These are phyloP conservation scores for Riptortus pedestris DNA, from an alignment of 1,140 invertebrate genomes.

Conservation along the genomic window DNA sequence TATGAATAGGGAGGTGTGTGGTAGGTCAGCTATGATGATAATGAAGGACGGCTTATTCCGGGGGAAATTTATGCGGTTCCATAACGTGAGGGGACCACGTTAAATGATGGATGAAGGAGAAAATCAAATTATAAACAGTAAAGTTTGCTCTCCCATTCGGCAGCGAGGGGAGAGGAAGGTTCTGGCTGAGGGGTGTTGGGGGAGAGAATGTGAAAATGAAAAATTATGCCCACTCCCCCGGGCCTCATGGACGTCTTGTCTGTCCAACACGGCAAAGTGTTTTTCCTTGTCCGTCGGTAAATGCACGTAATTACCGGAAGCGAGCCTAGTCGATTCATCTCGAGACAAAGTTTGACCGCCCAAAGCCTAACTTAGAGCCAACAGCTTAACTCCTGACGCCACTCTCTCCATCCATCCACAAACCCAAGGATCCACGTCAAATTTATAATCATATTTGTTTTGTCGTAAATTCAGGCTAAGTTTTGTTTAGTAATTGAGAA, in stretches of 20 bases:
- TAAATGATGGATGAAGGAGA: slow-evolving; percentile 8
- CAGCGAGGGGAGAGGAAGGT: background rate
- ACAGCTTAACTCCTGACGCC: background rate
- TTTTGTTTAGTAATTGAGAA: too few species aligned
- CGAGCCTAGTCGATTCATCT: slow-evolving; percentile 1
- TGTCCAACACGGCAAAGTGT: slow-evolving; percentile 4
- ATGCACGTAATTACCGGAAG: slow-evolving; percentile 6
- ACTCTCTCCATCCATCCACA: background rate
- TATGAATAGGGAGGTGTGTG: too few species aligned
- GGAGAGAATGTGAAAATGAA: slow-evolving; percentile 13
- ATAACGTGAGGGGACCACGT: too few species aligned
- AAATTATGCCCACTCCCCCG: background rate
- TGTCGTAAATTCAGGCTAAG: background rate
- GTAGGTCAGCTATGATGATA: too few species aligned
- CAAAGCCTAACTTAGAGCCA: background rate
- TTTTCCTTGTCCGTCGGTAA: slow-evolving; percentile 12
- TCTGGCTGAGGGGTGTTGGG: background rate
- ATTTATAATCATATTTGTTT: background rate
- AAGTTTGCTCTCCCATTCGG: background rate
- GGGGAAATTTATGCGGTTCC: too few species aligned
- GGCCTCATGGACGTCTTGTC: too few species aligned
- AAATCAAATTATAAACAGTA: slow-evolving; percentile 6
- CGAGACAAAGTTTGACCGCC: background rate
- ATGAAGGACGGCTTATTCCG: background rate
- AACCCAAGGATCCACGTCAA: background rate